Conservation (phyloP, 2,113 vertebrate species). For the Paracanthobrama guichenoti region DNA sequence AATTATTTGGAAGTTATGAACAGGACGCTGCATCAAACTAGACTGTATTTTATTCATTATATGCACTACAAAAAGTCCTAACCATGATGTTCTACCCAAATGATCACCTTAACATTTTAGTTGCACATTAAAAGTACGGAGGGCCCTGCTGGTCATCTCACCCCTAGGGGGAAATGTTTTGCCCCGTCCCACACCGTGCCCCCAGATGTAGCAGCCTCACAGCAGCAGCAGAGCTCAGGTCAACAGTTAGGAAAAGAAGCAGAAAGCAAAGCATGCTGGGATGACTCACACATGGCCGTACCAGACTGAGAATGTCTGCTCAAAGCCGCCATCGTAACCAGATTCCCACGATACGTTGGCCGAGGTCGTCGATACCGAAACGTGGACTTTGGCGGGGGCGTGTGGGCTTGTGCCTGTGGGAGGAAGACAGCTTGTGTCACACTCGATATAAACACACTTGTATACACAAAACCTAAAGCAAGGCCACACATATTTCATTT, state of each 20-base stretch:
- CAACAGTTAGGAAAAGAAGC: constrained; percentile 78
- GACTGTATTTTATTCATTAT: not conserved
- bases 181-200: not conserved
- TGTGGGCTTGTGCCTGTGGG: constrained; percentile 95
- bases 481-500: constrained; percentile 3
- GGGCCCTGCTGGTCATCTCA: not conserved
- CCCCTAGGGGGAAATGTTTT: not conserved
- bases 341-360: constrained; percentile 96
- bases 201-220: constrained; percentile 42
- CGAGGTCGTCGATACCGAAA: constrained; percentile 88
- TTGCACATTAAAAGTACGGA: not conserved
- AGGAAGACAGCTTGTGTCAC: constrained; percentile 9
- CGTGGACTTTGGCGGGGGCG: constrained; percentile 85
- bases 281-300: constrained; percentile 99
- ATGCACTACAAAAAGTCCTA: not conserved
- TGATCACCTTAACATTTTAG: not conserved
- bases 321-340: constrained; percentile 94
- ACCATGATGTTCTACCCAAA: not conserved
- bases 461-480: not conserved
- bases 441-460: constrained; percentile 12
- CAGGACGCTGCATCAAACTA: not conserved
- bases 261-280: constrained; percentile 98
- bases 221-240: constrained; percentile 46
- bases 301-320: constrained; percentile 99
- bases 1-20: not conserved